Conservation (phyloP, 2,888 invertebrate genomes). For the Acholoe squamosa region DNA sequence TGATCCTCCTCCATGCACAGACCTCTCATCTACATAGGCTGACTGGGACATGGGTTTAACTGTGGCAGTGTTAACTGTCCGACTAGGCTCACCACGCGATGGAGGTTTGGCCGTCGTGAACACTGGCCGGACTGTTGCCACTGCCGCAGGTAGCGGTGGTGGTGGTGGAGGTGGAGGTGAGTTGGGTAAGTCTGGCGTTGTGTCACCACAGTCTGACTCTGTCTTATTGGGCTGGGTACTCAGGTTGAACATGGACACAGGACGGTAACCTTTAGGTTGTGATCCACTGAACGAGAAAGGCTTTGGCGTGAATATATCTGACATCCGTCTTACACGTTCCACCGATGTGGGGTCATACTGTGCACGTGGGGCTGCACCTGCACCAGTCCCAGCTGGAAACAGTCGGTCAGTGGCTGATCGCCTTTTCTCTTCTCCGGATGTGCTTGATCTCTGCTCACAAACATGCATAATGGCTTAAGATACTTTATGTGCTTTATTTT, state of each 20-base stretch:
- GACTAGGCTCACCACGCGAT: background rate
- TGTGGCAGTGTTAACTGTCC: conserved; percentile 52
- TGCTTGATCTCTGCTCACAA: background rate
- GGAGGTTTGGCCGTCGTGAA: background rate
- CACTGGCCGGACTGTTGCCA: conserved; percentile 63
- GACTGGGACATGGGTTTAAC: conserved; percentile 61
- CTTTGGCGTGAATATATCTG: conserved; percentile 65
- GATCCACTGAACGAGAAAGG: conserved; percentile 55
- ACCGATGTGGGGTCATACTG: conserved; percentile 47
- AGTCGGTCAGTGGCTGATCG: conserved; percentile 64
- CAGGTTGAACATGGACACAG: conserved; percentile 57
- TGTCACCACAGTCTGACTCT: background rate
- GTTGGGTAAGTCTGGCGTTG: background rate
- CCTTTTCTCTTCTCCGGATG: conserved; percentile 43
- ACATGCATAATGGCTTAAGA: too few relatives aligned
- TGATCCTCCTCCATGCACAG: background rate
- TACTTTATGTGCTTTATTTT: too few relatives aligned
- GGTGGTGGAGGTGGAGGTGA: background rate
- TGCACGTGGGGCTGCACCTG: background rate
- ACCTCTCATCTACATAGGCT: background rate
- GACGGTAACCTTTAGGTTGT: background rate
- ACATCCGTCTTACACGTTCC: conserved; percentile 64
- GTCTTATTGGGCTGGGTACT: background rate
- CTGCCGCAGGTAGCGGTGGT: background rate
- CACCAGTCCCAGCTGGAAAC: conserved; percentile 42